Conservation (phyloP, 2,113 vertebrate species). For the Silurus asotus region DNA sequence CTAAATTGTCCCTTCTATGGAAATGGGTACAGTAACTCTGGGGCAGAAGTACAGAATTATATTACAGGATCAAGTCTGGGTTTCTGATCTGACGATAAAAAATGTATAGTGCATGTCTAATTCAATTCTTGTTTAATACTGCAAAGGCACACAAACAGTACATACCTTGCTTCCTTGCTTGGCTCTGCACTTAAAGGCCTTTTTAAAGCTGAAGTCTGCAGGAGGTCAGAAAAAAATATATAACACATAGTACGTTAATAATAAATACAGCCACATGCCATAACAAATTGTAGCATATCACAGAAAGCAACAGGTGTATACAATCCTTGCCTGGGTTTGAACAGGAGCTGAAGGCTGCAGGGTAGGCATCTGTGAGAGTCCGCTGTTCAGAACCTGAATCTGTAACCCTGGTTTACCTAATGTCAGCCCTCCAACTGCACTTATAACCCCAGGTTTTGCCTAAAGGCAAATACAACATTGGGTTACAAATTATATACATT, state of each 20-base stretch:
- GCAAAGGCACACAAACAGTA: not conserved
- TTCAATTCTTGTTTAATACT: not conserved
- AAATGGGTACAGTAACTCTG: not conserved
- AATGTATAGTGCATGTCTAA: not conserved
- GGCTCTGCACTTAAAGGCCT: slow-evolving; percentile 82
- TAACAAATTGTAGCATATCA: not conserved
- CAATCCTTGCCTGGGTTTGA: slow-evolving; percentile 66
- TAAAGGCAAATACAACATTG: slow-evolving; percentile 55
- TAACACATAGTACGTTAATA: not conserved
- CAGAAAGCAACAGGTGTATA: not conserved
- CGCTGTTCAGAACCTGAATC: slow-evolving; percentile 72
- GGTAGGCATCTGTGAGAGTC: slow-evolving; percentile 67
- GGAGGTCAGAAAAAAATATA: slow-evolving; percentile 24
- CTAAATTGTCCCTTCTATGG: too few species aligned
- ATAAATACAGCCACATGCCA: not conserved
- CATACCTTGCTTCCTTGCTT: slow-evolving; percentile 89
- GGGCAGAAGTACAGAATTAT: not conserved
- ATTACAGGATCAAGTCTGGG: not conserved
- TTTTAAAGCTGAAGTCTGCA: slow-evolving; percentile 76
- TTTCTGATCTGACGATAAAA: not conserved
- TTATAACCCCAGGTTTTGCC: slow-evolving; percentile 79
- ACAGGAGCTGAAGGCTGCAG: slow-evolving; percentile 60
- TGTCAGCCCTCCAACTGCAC: slow-evolving; percentile 70
- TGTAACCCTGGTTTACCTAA: slow-evolving; percentile 72
- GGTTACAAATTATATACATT: not conserved